These are phyloP conservation scores for Trichonephila clavipes DNA, from an alignment of 1,140 invertebrate genomes.

Conservation along the genomic window DNA sequence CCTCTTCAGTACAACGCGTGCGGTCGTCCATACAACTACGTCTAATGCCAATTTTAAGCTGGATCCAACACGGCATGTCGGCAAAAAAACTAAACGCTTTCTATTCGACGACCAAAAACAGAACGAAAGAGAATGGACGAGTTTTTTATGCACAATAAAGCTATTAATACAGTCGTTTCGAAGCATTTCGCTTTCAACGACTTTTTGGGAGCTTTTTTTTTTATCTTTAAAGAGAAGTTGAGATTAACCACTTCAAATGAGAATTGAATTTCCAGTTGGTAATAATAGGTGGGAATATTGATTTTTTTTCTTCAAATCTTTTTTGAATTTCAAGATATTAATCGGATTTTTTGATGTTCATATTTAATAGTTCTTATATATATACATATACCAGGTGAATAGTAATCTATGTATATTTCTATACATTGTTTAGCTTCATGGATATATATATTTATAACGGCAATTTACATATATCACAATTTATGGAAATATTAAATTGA, in stretches of 20 bases:
- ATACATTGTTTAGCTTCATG: too few relatives aligned
- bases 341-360: too few relatives aligned
- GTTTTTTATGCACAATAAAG: not conserved
- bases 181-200: not conserved
- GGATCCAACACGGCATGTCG: not conserved
- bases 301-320: not conserved
- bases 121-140: not conserved
- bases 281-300: too few relatives aligned
- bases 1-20: slow-evolving; percentile 24
- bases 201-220: not conserved
- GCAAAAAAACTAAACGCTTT: slow-evolving; percentile 17
- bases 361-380: too few relatives aligned
- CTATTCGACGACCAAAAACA: not conserved
- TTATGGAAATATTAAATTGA: too few relatives aligned
- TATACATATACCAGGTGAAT: too few relatives aligned
- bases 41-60: slow-evolving; percentile 20
- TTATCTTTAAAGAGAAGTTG: not conserved
- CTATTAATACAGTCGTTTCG: not conserved
- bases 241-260: not conserved
- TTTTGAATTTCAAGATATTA: not conserved
- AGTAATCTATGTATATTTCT: too few relatives aligned
- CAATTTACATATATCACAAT: too few relatives aligned
- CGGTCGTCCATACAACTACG: not conserved
- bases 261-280: too few relatives aligned
- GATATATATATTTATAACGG: too few relatives aligned